Conservation (phyloP, 2,888 invertebrate genomes). For the Allophyes oxyacanthae region DNA sequence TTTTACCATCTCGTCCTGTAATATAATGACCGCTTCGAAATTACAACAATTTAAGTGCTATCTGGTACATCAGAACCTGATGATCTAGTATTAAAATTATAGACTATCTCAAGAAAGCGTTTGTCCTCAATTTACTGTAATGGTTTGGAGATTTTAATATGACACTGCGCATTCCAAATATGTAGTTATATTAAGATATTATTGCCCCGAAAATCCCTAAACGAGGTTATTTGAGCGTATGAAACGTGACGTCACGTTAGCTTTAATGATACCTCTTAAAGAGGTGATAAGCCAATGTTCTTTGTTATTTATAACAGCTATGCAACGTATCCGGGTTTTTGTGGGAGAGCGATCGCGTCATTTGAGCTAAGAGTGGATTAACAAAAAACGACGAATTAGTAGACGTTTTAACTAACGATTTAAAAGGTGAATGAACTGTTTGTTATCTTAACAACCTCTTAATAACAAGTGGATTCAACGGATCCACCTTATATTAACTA, state of each 20-base stretch:
- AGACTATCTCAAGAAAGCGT: constrained; percentile 1
- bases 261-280: constrained; percentile 37
- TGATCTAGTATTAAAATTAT: constrained; percentile 28
- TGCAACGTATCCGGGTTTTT: constrained; percentile 72
- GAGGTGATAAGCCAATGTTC: constrained; percentile 50
- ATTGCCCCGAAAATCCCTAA: constrained; percentile 21
- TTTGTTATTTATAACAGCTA: constrained; percentile 56
- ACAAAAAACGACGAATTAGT: constrained; percentile 64
- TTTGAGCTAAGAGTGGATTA: constrained; percentile 55
- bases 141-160: neutral
- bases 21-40: constrained; percentile 16
- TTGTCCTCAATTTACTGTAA: constrained; percentile 2
- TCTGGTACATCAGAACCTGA: constrained; percentile 7
- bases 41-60: constrained; percentile 12
- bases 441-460: constrained; percentile 49
- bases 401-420: constrained; percentile 56
- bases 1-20: constrained; percentile 20
- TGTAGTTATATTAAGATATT: neutral
- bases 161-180: neutral
- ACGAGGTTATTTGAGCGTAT: constrained; percentile 14
- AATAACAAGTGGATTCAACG: constrained; percentile 43
- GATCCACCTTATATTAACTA: constrained; percentile 24
- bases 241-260: constrained; percentile 26
- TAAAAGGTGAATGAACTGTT: constrained; percentile 52
- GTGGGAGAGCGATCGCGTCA: constrained; percentile 64